phyloP scores from a whole-genome alignment of 2,888 invertebrate species.

The Spodoptera exigua region DNA sequence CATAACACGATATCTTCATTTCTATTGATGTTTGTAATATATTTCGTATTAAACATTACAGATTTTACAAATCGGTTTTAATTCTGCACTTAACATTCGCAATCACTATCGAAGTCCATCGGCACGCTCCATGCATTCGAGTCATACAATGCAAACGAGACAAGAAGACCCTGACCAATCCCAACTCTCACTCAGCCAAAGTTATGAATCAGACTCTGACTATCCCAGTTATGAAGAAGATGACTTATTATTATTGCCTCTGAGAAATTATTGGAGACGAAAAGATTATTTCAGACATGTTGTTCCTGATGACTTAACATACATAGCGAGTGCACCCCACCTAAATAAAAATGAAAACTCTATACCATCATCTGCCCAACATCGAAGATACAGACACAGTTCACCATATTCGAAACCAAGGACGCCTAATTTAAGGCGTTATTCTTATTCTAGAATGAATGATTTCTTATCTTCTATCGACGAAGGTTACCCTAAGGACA shows the following conservation, averaged over 20 bases:
- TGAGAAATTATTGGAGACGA: neutral
- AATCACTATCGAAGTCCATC: conserved; percentile 6
- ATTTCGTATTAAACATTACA: conserved; percentile 31
- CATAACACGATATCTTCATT: conserved; percentile 9
- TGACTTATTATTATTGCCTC: neutral
- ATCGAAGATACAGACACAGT: no score
- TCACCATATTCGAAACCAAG: no score
- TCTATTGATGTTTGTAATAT: conserved; percentile 32
- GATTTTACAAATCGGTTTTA: conserved; percentile 50
- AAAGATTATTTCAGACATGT: conserved; percentile 2
- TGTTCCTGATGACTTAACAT: neutral
- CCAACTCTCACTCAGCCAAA: conserved; percentile 9
- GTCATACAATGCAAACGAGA: conserved; percentile 13
- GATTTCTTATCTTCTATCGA: no score
- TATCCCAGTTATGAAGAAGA: conserved; percentile 30
- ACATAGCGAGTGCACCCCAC: conserved; percentile 2
- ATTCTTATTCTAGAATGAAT: no score
- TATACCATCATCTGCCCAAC: no score
- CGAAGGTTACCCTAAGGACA: no score
- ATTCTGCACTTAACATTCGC: conserved; percentile 18
- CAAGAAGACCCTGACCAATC: neutral
- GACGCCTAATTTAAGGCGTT: no score
- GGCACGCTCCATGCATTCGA: neutral
- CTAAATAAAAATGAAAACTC: conserved; percentile 1
- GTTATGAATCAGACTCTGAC: conserved; percentile 28